Percentiles rank a stretch among this genome's conserved stretches.
Evolutionary conservation across 2,888 invertebrate genomes (phyloP).

Genomic region (Frankliniella intonsa): DNA sequence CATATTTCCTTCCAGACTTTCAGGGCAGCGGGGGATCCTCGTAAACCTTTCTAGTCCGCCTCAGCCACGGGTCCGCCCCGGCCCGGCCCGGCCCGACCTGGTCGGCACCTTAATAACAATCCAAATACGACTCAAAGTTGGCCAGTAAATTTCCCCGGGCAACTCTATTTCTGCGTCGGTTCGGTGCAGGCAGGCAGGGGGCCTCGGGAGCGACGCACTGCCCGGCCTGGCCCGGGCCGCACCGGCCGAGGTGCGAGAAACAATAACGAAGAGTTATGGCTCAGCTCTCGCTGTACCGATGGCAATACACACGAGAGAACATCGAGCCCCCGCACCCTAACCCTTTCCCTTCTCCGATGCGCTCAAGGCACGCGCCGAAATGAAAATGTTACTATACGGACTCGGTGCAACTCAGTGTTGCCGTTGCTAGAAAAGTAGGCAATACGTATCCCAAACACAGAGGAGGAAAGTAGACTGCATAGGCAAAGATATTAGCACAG

Average conservation of each 20-base stretch:
- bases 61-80: background rate
- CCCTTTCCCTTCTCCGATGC: background rate
- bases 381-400: background rate
- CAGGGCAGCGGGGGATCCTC: background rate
- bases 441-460: no score
- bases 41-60: background rate
- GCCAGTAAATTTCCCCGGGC: conserved; percentile 1
- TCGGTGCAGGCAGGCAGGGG: background rate
- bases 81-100: background rate
- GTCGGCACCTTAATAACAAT: background rate
- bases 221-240: background rate
- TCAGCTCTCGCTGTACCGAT: background rate
- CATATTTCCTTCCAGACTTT: no score
- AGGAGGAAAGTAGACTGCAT: no score
- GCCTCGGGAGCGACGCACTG: background rate
- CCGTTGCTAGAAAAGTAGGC: no score
- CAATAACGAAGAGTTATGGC: conserved; percentile 25
- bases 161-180: background rate
- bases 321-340: background rate
- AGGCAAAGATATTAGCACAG: no score
- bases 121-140: conserved; percentile 13
- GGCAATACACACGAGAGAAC: background rate
- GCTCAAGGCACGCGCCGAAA: background rate
- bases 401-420: no score
- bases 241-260: conserved; percentile 1